Evolutionary conservation across 2,113 vertebrate species (phyloP).

Genomic region (Synodontis membranacea): DNA sequence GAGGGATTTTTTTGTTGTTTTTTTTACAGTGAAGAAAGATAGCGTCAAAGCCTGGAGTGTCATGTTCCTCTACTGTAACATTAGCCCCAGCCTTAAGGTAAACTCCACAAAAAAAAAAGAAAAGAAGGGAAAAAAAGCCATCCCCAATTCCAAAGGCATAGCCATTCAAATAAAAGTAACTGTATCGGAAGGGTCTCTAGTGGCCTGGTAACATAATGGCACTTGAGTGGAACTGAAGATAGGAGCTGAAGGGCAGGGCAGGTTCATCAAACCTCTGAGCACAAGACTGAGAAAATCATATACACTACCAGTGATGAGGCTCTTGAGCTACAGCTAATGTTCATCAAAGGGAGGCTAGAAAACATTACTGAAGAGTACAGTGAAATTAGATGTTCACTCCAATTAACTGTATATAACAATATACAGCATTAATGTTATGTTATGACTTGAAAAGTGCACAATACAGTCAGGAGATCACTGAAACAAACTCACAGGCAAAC

Average conservation of each 20-base stretch:
- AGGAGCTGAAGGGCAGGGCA: background rate
- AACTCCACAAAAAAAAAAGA: background rate
- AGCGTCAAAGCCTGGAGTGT: slow-evolving; percentile 24
- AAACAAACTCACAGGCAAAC: slow-evolving; percentile 34
- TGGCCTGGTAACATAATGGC: slow-evolving; percentile 22
- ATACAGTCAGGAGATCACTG: slow-evolving; percentile 19
- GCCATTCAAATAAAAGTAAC: slow-evolving; percentile 31
- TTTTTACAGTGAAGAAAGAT: slow-evolving; percentile 27
- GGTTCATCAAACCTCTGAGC: background rate
- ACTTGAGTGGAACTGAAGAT: slow-evolving; percentile 11
- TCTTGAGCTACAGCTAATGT: slow-evolving; percentile 29
- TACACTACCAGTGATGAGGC: slow-evolving; percentile 27
- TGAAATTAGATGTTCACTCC: slow-evolving; percentile 69
- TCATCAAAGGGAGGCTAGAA: slow-evolving; percentile 60
- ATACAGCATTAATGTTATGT: slow-evolving; percentile 11
- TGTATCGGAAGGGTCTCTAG: slow-evolving; percentile 36
- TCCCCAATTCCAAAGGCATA: background rate
- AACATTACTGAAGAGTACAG: slow-evolving; percentile 62
- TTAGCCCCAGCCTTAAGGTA: slow-evolving; percentile 9
- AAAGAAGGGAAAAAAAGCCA: background rate
- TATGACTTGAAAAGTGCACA: slow-evolving; percentile 28
- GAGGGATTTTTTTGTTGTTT: background rate
- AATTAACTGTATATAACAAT: slow-evolving; percentile 58
- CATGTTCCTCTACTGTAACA: slow-evolving; percentile 19
- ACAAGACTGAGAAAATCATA: slow-evolving; percentile 25